Conservation (phyloP, 2,888 invertebrate genomes). For the Lordiphosa andalusiaca region DNA sequence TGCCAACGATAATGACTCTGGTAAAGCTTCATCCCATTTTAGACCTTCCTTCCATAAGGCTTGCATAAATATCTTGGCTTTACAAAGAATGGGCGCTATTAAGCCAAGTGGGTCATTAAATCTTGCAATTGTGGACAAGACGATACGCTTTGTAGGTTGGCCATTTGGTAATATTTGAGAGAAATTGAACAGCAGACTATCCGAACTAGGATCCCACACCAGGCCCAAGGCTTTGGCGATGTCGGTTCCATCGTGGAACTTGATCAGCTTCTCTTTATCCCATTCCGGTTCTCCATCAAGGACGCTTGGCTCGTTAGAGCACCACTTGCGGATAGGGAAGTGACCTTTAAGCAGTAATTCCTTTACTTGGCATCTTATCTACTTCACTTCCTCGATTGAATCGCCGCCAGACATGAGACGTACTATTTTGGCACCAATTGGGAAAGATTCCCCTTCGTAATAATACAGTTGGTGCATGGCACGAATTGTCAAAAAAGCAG, state of each 20-base stretch:
- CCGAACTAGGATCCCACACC: no score
- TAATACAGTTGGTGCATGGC: neutral
- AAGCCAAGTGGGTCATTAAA: no score
- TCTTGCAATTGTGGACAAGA: neutral
- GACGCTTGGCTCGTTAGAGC: neutral
- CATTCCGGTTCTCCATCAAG: neutral
- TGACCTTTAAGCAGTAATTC: neutral
- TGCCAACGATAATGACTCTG: neutral
- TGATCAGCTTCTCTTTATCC: neutral
- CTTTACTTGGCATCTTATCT: neutral
- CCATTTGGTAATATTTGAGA: neutral
- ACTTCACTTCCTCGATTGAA: neutral
- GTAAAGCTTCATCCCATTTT: neutral
- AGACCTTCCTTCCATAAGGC: slow-evolving; percentile 2
- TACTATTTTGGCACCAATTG: no score
- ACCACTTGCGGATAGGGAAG: slow-evolving; percentile 1
- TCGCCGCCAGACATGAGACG: neutral
- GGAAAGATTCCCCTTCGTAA: neutral
- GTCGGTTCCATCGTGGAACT: no score
- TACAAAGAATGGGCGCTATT: no score
- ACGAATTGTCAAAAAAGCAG: neutral
- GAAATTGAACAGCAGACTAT: neutral
- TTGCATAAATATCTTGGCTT: slow-evolving; percentile 8
- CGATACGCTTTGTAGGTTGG: neutral
- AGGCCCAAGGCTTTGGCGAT: no score